These are phyloP conservation scores for Nemotelus nigrinus DNA, from an alignment of 2,888 invertebrate species.

Conservation along the genomic window DNA sequence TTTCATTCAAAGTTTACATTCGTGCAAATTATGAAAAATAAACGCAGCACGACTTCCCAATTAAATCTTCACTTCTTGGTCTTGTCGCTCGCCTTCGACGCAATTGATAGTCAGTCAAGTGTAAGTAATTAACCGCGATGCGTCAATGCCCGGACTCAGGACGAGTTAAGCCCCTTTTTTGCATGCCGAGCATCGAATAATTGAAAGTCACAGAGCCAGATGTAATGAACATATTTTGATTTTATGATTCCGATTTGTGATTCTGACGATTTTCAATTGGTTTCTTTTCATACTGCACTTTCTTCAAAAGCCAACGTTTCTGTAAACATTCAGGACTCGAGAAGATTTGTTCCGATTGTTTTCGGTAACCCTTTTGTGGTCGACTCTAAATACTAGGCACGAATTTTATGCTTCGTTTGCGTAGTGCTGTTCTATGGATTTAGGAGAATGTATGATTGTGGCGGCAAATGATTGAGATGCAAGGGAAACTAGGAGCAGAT, in stretches of 20 bases:
- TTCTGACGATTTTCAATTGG: constrained; percentile 18
- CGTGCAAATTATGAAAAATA: constrained; percentile 46
- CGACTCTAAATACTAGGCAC: constrained; percentile 42
- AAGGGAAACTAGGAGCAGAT: background rate
- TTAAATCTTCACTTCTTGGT: constrained; percentile 46
- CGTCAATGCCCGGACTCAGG: constrained; percentile 45
- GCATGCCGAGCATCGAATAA: constrained; percentile 31
- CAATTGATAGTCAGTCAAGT: constrained; percentile 50
- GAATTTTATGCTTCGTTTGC: constrained; percentile 19
- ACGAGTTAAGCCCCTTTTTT: constrained; percentile 47
- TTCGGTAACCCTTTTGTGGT: constrained; percentile 46
- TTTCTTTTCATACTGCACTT: constrained; percentile 28
- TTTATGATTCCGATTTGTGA: constrained; percentile 17
- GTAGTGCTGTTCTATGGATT: background rate
- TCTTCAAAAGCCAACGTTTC: constrained; percentile 29
- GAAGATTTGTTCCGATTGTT: constrained; percentile 32
- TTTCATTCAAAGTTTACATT: constrained; percentile 43
- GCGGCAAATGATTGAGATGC: background rate
- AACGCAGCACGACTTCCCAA: constrained; percentile 49
- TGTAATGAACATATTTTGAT: constrained; percentile 47
- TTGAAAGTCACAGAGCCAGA: constrained; percentile 40
- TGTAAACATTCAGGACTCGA: constrained; percentile 42
- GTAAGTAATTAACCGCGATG: constrained; percentile 52
- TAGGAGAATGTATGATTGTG: background rate
- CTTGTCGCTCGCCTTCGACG: constrained; percentile 43